Evolutionary conservation across 2,113 vertebrate genomes (phyloP).

Genomic region (Poeciliopsis prolifica): DNA sequence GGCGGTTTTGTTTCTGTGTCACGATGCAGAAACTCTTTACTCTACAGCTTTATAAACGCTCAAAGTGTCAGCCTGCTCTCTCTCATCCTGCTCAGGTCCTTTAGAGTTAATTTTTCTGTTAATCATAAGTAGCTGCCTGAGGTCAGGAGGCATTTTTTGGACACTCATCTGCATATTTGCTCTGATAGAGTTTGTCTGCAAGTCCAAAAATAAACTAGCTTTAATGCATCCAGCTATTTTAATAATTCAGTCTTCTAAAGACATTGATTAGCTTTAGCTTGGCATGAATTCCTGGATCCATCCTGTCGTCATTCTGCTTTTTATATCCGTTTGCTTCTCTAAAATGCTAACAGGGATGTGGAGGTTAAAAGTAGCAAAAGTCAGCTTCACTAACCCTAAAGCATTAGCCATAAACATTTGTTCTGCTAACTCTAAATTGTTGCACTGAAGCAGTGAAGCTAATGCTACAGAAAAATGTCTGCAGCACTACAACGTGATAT

Average conservation of each 20-base stretch:
- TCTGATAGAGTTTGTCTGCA: not conserved
- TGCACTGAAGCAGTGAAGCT: no score
- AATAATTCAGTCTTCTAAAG: not conserved
- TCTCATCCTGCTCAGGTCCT: not conserved
- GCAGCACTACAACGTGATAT: no score
- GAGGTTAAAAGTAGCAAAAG: no score
- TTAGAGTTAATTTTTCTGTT: not conserved
- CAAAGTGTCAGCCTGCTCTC: no score
- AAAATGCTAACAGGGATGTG: no score
- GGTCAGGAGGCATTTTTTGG: not conserved
- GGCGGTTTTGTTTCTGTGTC: not conserved
- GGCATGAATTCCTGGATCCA: not conserved
- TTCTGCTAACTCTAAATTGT: no score
- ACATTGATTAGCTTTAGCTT: not conserved
- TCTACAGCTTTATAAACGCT: not conserved
- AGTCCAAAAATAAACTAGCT: not conserved
- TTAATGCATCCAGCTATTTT: not conserved
- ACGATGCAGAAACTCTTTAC: slow-evolving; percentile 3
- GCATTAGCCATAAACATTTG: no score
- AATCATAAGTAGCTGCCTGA: not conserved
- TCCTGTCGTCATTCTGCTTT: not conserved
- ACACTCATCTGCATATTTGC: not conserved
- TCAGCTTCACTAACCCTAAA: no score
- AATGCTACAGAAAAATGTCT: no score
- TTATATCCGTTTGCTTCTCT: not conserved